Evolutionary conservation across 2,888 invertebrate genomes (phyloP).

Genomic region (Polietes domitor): DNA sequence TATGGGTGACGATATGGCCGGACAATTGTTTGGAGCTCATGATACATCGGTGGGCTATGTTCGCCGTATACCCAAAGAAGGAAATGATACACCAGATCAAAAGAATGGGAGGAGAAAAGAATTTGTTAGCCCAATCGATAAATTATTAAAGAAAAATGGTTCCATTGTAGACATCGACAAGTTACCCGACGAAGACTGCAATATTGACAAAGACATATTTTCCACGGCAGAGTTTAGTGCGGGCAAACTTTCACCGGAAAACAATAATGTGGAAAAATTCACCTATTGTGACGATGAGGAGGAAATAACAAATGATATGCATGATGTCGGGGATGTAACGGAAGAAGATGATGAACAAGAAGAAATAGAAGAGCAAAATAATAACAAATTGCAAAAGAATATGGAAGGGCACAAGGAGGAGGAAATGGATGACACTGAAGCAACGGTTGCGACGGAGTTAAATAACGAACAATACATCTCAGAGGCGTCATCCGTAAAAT

Average conservation of each 20-base stretch:
- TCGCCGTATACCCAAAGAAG: conserved; percentile 55
- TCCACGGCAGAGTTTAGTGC: background rate
- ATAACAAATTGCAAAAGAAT: too few relatives aligned
- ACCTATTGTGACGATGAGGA: background rate
- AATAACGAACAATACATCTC: background rate
- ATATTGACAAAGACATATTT: background rate
- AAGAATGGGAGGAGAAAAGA: conserved; percentile 58
- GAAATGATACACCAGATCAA: conserved; percentile 50
- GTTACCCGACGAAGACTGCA: conserved; percentile 39
- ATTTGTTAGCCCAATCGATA: conserved; percentile 79
- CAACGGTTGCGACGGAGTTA: too few relatives aligned
- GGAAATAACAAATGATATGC: background rate
- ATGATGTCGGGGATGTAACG: background rate
- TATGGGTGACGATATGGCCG: background rate
- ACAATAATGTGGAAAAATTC: too few relatives aligned
- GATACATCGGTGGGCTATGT: conserved; percentile 62
- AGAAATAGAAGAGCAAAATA: too few relatives aligned
- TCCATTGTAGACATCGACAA: conserved; percentile 70
- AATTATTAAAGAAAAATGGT: conserved; percentile 77
- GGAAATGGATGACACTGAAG: too few relatives aligned
- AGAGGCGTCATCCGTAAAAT: too few relatives aligned
- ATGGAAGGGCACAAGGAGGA: too few relatives aligned
- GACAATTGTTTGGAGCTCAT: conserved; percentile 44
- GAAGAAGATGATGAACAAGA: background rate
- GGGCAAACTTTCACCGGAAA: too few relatives aligned